Evolutionary conservation across 2,113 vertebrate genomes (phyloP).

Genomic region (Romanogobio albipinnatus): DNA sequence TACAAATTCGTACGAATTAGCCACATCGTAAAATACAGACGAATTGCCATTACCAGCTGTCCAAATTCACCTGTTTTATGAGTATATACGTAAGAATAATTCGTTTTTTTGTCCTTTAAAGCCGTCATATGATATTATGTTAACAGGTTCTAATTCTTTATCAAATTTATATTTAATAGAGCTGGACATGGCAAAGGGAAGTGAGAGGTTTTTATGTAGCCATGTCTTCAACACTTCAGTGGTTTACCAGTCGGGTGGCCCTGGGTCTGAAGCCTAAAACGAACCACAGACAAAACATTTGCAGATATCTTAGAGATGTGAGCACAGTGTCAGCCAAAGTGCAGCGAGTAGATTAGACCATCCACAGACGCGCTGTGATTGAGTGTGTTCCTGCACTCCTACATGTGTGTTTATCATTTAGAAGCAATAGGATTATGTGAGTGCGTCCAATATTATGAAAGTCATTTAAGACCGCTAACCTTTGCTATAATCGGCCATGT

Average conservation of each 20-base stretch:
- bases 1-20: too few relatives aligned
- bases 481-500: slow-evolving; percentile 41
- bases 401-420: slow-evolving; percentile 20
- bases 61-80: background rate
- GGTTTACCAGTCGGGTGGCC: background rate
- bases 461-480: slow-evolving; percentile 38
- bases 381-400: slow-evolving; percentile 48
- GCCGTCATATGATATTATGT: background rate
- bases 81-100: too few relatives aligned
- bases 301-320: background rate
- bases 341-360: slow-evolving; percentile 18
- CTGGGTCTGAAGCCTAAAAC: background rate
- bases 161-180: background rate
- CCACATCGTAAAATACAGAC: too few relatives aligned
- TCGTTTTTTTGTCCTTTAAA: too few relatives aligned
- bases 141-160: background rate
- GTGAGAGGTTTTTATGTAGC: too few relatives aligned
- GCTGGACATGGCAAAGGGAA: background rate
- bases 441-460: background rate
- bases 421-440: slow-evolving; percentile 14
- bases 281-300: background rate
- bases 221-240: background rate
- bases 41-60: background rate
- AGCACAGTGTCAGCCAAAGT: slow-evolving; percentile 52
- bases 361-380: slow-evolving; percentile 40